Conservation (phyloP, 2,888 invertebrate genomes). For the Lepidonotus clava region DNA sequence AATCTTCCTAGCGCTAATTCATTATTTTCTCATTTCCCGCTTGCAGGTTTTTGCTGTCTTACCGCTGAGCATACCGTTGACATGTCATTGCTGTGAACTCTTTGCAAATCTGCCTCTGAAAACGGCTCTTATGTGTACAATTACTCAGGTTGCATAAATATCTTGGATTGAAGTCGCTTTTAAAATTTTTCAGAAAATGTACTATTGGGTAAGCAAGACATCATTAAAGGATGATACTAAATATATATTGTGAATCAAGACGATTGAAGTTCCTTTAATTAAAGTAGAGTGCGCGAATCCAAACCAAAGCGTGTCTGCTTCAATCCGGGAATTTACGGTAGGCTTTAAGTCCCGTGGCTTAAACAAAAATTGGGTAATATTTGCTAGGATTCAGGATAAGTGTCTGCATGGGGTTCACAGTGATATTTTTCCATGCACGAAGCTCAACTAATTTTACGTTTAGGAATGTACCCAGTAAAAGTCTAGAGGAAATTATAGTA, state of each 20-base stretch:
- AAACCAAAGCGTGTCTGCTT: too few species aligned
- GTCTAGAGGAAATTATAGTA: background rate
- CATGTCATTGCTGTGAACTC: background rate
- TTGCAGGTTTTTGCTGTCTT: conserved; percentile 28
- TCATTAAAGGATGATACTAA: background rate
- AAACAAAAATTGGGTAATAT: too few species aligned
- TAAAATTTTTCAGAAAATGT: too few species aligned
- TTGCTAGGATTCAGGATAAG: background rate
- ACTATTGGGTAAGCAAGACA: too few species aligned
- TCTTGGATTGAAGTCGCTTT: too few species aligned
- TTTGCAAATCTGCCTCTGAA: background rate
- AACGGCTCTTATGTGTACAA: too few species aligned
- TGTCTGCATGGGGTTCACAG: conserved; percentile 18
- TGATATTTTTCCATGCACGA: conserved; percentile 15
- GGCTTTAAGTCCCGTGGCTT: too few species aligned
- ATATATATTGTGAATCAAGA: background rate
- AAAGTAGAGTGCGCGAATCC: too few species aligned
- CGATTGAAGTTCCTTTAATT: too few species aligned
- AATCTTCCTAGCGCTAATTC: background rate
- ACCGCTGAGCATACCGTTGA: background rate
- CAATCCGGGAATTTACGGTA: too few species aligned
- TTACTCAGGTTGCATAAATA: too few species aligned
- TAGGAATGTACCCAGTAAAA: background rate
- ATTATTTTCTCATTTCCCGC: conserved; percentile 7
- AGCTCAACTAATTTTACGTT: background rate